Evolutionary conservation across 1,140 invertebrate species (phyloP), one percentile per base, ranked within the genome.

Genomic region (Saccostrea echinata): DNA sequence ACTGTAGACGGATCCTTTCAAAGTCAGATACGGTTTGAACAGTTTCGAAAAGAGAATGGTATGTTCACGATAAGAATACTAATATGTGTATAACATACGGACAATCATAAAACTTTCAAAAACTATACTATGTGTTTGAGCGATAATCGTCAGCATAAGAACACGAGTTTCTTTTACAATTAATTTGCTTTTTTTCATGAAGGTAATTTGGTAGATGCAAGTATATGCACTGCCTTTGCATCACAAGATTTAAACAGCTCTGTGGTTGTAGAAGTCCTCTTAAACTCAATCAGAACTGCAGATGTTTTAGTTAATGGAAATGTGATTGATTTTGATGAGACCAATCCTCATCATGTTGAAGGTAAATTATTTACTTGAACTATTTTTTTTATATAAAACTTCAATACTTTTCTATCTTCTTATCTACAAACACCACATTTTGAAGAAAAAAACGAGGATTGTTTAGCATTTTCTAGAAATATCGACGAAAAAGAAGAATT

Each of bases 251-350:
- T 33, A 2, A 86, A 84, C 57, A 35, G 12, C 2, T 84, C 82
- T 3, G 88, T 80, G 51, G 27, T 84, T 52, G 82, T 89, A 2
- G 88, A 89, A 57, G 82, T 89, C 21, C 80, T 51, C 24, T 52
- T 89, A 21, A 89, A 89, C 57, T 64, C 80, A 35, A 89, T 89
- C 30, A 71, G 88, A 84, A 51, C 43, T 16, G 57, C 64, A 51
- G 88, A 86, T 51, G 64, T 89, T 16, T 52, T 86, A 24, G 43
- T 86, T n/a, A 89, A 89, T 61, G 85, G 88, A 57, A 33, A 89
- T 13, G 21, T 68, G 3, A 35, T 86, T 4, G 88, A 89, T 57
- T 80, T 86, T 33, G 16, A 18, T 0, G 85, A 84, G 43, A 57
- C 68, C 1, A 76, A 76, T 6, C 53, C 12, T 2, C 24, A 16